Base-by-base conservation (phyloP, 2,797 vertebrate genomes). In the Spondyliosoma cantharus region DNA sequence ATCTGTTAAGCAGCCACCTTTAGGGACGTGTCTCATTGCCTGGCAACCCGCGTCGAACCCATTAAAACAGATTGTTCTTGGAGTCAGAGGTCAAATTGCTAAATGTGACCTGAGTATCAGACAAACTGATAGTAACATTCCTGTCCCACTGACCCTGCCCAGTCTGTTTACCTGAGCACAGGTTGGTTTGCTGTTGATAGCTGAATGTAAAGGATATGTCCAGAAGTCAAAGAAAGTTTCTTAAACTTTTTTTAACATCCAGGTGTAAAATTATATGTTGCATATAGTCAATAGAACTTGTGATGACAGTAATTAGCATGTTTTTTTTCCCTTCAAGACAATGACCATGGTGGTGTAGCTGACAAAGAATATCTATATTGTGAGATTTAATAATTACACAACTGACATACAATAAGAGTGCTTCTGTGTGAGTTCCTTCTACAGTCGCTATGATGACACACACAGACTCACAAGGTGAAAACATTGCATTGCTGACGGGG, bases 71-170 rank as follows among this genome's bases (percentile, higher is more conserved):
- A 45, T 79, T 81, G 72, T 66, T 76, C 0, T 6, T 27, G 62
- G 43, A 71, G 59, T 90, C 85, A 82, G 54, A 78, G 84, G 86
- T 90, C 76, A 78, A 48, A 9, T 86, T 88, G 81, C 56, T 71
- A 69, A 83, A 78, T 0, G 4, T 72, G 59, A 80, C 69, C 43
- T 69, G 16, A 32, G 15, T 57, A 76, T 74, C 37, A 48, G 50
- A 66, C 32, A 43, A 76, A 69, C 77, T 83, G 88, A 92, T 87
- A 81, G 73, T 71, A 60, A 22, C 78, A 86, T 90, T 90, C 87
- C 80, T 86, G 27, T 59, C 32, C 29, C 2, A 32, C 62, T 32
- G 43, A 75, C 19, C 54, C 11, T 66, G 3, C 3, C 53, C 20
- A 16, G 11, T 20, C 49, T 60, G 22, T 27, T 77, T 27, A 49